Conservation (phyloP, 2,113 vertebrate genomes). For the Neodon shergylaensis region DNA sequence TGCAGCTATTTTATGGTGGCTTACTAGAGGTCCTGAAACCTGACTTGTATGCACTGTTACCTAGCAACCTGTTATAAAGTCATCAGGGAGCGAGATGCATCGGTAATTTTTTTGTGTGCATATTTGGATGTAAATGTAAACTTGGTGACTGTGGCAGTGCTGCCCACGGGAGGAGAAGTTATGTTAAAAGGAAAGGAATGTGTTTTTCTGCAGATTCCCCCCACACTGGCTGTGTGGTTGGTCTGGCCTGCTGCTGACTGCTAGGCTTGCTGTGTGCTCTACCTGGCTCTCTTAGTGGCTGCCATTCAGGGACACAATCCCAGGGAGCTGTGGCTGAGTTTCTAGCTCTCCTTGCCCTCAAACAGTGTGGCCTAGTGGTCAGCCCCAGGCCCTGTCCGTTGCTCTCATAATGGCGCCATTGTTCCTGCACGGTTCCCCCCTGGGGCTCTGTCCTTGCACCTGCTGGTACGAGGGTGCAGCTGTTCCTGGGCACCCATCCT, state of each 20-base stretch:
- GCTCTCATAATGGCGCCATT: constrained; percentile 75
- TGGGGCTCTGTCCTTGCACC: constrained; percentile 73
- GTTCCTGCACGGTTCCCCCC: constrained; percentile 44
- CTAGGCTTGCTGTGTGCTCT: constrained; percentile 4
- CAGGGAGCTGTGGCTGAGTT: constrained; percentile 51
- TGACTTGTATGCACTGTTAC: constrained; percentile 92
- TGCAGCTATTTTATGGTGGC: constrained; percentile 89
- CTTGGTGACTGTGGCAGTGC: constrained; percentile 80
- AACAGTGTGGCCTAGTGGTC: constrained; percentile 9
- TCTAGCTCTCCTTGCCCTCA: constrained; percentile 34
- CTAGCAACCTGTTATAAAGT: constrained; percentile 92
- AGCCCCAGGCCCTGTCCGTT: constrained; percentile 53
- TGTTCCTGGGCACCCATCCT: constrained; percentile 67
- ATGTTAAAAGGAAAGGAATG: constrained; percentile 73
- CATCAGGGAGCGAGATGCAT: constrained; percentile 86
- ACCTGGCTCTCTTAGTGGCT: constrained; percentile 66
- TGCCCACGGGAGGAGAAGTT: constrained; percentile 68
- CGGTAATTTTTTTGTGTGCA: constrained; percentile 86
- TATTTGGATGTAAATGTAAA: constrained; percentile 88
- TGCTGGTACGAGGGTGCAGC: constrained; percentile 77
- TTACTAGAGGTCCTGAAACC: constrained; percentile 89
- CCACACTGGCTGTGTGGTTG: background rate
- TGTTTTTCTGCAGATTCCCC: constrained; percentile 60
- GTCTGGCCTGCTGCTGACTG: background rate
- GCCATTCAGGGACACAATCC: background rate